phyloP scores from a whole-genome alignment of 2,888 invertebrate species.

The Vannuccia rotundouncinata region DNA sequence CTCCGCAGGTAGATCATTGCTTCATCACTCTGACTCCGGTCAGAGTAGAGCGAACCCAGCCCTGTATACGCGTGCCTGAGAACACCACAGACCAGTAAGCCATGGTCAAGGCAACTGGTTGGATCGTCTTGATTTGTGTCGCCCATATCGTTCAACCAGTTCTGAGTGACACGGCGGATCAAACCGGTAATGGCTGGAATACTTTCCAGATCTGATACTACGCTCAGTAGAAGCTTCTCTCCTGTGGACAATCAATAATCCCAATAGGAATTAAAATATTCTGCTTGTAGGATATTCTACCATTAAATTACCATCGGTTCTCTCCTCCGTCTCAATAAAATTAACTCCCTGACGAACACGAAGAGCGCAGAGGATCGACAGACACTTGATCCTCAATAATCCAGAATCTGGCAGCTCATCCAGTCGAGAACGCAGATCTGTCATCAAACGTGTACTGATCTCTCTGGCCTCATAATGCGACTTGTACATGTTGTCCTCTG shows the following conservation, averaged over 20 bases:
- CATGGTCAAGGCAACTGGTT: background rate
- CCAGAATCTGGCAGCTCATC: background rate
- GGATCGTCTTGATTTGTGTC: background rate
- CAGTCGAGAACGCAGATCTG: background rate
- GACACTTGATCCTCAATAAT: background rate
- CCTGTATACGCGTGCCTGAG: background rate
- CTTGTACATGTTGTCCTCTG: background rate
- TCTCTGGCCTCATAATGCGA: slow-evolving; percentile 15
- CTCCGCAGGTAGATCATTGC: background rate
- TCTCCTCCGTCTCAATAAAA: background rate
- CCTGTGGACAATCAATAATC: background rate
- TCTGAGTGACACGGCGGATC: background rate
- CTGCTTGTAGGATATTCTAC: too few relatives aligned
- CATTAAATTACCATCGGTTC: slow-evolving; percentile 3
- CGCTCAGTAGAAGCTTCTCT: background rate
- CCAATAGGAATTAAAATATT: too few relatives aligned
- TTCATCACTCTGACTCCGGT: background rate
- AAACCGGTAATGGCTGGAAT: background rate
- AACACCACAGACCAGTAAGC: background rate
- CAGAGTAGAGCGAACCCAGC: background rate
- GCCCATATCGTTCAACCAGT: background rate
- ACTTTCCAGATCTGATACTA: background rate
- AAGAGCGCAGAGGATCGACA: background rate
- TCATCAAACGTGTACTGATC: background rate
- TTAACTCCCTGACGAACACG: background rate